Evolutionary conservation across 2,113 vertebrate species (phyloP).

Genomic region (Butorides virescens): DNA sequence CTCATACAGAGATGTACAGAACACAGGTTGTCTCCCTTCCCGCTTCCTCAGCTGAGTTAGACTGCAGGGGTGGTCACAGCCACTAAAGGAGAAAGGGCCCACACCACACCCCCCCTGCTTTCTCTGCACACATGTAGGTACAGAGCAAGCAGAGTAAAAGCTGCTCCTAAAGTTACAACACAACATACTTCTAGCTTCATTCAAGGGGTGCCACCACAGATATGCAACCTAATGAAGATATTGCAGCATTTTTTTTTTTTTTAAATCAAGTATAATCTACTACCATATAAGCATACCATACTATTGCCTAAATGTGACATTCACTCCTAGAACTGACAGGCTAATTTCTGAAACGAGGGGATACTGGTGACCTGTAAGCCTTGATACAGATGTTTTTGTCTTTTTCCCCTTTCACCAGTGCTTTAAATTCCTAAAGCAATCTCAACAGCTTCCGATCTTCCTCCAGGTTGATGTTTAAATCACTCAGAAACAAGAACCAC

Average conservation of each 20-base stretch:
- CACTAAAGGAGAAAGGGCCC: not conserved
- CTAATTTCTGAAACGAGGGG: not conserved
- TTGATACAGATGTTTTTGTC: accelerated
- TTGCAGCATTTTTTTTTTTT: not conserved
- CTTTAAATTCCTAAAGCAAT: not conserved
- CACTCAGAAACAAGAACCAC: not conserved
- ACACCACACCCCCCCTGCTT: accelerated
- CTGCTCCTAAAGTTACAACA: not conserved
- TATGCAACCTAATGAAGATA: not conserved
- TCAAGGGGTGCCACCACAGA: not conserved
- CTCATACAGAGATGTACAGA: not conserved
- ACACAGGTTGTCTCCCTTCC: not conserved
- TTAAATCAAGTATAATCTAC: not conserved
- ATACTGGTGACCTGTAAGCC: not conserved
- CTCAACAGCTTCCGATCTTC: not conserved
- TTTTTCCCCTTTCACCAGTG: not conserved
- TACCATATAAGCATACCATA: not conserved
- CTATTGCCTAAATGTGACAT: not conserved
- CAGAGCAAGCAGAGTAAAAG: not conserved
- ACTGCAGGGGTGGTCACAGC: accelerated
- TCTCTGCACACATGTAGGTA: accelerated
- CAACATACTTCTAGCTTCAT: not conserved
- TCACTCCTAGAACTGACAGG: not conserved
- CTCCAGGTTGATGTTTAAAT: not conserved
- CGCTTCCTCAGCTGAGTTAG: not conserved